Conservation (phyloP, 1,140 invertebrate species). For the Linepithema humile region DNA sequence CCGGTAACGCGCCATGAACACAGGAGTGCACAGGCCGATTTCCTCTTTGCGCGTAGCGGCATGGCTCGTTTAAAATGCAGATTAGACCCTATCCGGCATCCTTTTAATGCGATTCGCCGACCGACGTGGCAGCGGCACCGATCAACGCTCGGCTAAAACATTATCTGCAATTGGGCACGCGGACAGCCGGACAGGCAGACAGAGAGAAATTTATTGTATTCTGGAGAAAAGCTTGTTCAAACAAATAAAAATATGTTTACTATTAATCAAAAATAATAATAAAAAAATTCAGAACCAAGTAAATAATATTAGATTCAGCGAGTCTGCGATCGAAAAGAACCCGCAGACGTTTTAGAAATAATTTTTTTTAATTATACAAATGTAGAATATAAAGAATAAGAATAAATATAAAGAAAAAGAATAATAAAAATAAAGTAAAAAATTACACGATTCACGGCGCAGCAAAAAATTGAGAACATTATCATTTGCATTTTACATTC, state of each 20-base stretch:
- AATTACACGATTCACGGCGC: neutral
- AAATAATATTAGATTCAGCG: too few relatives aligned
- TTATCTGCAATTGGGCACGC: slow-evolving; percentile 21
- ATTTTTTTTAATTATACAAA: too few relatives aligned
- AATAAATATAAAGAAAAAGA: neutral
- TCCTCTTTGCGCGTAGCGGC: slow-evolving; percentile 25
- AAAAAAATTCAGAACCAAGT: too few relatives aligned
- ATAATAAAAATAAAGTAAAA: neutral
- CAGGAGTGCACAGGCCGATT: slow-evolving; percentile 43
- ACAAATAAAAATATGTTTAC: neutral
- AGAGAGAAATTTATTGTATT: slow-evolving; percentile 15
- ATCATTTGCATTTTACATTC: neutral
- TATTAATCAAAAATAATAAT: neutral
- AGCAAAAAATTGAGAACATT: neutral
- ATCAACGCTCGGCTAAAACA: slow-evolving; percentile 28
- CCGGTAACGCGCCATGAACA: slow-evolving; percentile 70
- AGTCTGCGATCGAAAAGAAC: too few relatives aligned
- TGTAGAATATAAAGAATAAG: too few relatives aligned
- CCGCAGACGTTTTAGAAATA: too few relatives aligned
- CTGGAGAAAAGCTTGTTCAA: neutral
- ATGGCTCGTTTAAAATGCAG: slow-evolving; percentile 77
- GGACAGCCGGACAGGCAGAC: neutral
- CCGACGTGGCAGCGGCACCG: slow-evolving; percentile 31
- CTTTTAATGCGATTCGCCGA: slow-evolving; percentile 64
- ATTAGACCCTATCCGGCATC: slow-evolving; percentile 70